These are phyloP conservation scores for Anguilla megastoma DNA, from an alignment of 2,797 vertebrate genomes.

Conservation along the genomic window DNA sequence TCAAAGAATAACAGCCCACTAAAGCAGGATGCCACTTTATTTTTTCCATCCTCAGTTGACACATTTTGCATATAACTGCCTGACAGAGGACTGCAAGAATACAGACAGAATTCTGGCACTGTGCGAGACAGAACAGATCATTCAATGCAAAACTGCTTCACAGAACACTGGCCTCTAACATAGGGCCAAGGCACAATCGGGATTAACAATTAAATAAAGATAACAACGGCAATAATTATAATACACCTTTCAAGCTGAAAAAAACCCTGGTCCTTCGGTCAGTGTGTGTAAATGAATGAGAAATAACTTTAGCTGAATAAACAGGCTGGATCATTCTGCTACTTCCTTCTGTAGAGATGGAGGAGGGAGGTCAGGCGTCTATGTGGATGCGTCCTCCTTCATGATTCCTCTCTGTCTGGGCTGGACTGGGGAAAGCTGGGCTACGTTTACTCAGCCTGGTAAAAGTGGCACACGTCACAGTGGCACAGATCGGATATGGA, in stretches of 20 bases:
- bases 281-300: neutral
- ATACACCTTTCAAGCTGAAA: conserved; percentile 31
- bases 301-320: neutral
- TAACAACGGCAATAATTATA: conserved; percentile 24
- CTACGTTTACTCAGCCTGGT: too few relatives aligned
- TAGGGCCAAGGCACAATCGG: conserved; percentile 34
- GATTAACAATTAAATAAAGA: conserved; percentile 56
- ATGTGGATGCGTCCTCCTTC: neutral
- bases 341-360: neutral
- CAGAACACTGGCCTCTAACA: conserved; percentile 20
- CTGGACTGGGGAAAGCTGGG: neutral
- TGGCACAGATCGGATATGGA: too few relatives aligned
- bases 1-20: neutral
- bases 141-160: conserved; percentile 29
- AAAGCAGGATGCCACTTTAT: conserved; percentile 55
- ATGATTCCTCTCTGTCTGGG: neutral
- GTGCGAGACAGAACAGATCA: neutral
- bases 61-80: neutral
- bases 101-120: conserved; percentile 26
- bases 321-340: neutral
- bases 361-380: neutral
- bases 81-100: conserved; percentile 14
- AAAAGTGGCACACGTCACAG: too few relatives aligned
- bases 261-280: neutral
- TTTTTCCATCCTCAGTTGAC: conserved; percentile 39